phyloP scores from a whole-genome alignment of 1,140 invertebrate species.

The Vollenhovia emeryi region DNA sequence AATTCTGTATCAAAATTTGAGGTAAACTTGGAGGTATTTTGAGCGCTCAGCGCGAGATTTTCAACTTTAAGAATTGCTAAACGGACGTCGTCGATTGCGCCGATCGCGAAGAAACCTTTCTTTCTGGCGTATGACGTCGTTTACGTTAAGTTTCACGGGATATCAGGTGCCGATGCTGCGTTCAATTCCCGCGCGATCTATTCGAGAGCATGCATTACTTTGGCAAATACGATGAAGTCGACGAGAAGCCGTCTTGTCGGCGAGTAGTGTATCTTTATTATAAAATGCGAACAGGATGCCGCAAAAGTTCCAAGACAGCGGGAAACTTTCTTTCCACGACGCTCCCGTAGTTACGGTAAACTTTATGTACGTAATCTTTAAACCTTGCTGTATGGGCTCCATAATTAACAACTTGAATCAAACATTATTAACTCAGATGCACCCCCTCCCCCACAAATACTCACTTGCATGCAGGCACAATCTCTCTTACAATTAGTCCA shows the following conservation, averaged over 20 bases:
- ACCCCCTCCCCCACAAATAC: neutral
- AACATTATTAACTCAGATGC: conserved; percentile 34
- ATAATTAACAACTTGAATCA: conserved; percentile 53
- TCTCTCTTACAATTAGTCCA: neutral
- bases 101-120: neutral
- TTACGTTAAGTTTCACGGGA: conserved; percentile 10
- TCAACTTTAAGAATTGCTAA: conserved; percentile 41
- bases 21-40: neutral
- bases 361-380: conserved; percentile 43
- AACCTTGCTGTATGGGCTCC: conserved; percentile 29
- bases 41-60: conserved; percentile 3
- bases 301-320: conserved; percentile 36
- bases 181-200: conserved; percentile 47
- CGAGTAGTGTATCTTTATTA: conserved; percentile 51
- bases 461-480: neutral
- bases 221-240: conserved; percentile 34
- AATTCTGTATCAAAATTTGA: conserved; percentile 9
- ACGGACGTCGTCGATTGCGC: conserved; percentile 8
- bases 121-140: neutral
- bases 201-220: conserved; percentile 56
- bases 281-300: conserved; percentile 40
- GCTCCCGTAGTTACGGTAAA: conserved; percentile 20
- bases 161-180: conserved; percentile 34
- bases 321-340: conserved; percentile 41
- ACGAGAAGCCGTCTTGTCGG: conserved; percentile 21